A percentile compares a stretch with the other conserved stretches of the same genome.
Conservation (phyloP, 1,140 invertebrate genomes). For the Macrosteles quadrilineatus region DNA sequence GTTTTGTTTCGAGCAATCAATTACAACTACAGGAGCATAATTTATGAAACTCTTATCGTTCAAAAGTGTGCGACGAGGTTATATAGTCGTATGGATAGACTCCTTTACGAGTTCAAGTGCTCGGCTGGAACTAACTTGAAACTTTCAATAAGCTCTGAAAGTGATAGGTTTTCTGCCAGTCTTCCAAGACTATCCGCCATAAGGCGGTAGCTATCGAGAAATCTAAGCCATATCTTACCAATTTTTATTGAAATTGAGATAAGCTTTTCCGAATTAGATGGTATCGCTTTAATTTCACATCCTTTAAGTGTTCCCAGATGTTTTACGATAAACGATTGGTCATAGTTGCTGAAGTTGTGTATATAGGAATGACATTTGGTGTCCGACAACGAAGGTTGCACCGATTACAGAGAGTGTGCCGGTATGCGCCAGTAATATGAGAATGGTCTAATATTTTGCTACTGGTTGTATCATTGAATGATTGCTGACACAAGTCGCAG, state of each 20-base stretch:
- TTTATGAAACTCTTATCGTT: not conserved
- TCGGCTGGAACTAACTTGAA: not conserved
- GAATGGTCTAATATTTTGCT: slow-evolving; percentile 34
- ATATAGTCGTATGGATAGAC: not conserved
- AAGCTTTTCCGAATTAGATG: not conserved
- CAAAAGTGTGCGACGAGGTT: not conserved
- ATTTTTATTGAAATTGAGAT: slow-evolving; percentile 3
- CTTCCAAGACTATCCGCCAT: not conserved
- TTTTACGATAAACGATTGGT: slow-evolving; percentile 29
- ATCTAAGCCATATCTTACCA: slow-evolving; percentile 1
- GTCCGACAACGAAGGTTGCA: slow-evolving; percentile 33
- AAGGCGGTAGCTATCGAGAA: not conserved
- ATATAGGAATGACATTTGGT: slow-evolving; percentile 32
- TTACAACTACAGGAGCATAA: no score
- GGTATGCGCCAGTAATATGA: slow-evolving; percentile 35
- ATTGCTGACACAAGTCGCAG: not conserved
- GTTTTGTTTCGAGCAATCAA: no score
- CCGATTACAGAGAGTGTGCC: slow-evolving; percentile 17
- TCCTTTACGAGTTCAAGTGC: not conserved
- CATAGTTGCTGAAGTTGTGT: slow-evolving; percentile 37
- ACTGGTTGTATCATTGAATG: not conserved
- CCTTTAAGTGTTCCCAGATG: not conserved
- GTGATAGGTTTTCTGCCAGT: not conserved
- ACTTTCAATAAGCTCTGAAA: not conserved
- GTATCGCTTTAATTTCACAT: not conserved